Base-by-base conservation (phyloP, 2,888 invertebrate species). In the Andricus quercusramuli region DNA sequence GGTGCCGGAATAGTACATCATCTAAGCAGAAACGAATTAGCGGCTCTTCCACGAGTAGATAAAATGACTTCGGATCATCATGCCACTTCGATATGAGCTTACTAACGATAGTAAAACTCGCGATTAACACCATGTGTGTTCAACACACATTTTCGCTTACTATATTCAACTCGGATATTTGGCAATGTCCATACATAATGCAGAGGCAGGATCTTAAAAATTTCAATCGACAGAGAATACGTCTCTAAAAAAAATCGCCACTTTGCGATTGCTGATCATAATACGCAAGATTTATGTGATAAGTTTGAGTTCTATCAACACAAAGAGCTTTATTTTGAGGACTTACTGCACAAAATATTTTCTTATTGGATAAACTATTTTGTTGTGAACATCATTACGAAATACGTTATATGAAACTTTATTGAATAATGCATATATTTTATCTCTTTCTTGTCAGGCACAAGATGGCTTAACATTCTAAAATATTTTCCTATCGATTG, bases 1-100 rank as follows among this genome's bases (percentile, higher is more conserved):
- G 96, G 96, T 2, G 95, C 96, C 3, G 96, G 95, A 3, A 95
- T 96, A 82, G 96, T 96, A 15, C 93, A 94, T 83, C 94, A 95
- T 86, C 89, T 95, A 82, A 94, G 94, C 89, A 93, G 93, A 87
- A 90, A 93, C 56, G 94, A 95, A 80, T 88, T 94, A 68, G 90
- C 91, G 29, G 88, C 91, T 59, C 83, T 93, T 85, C 91, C 92
- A 0, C 90, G 88, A 51, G 70, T 70, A 17, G 70, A 70, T 29
- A 70, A 70, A 70, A 51, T 70, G 20, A 87, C 79, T 64, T 22
- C 78, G 64, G 92, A 93, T 68, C 90, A 88, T 81, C 90, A 91
- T 66, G 92, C 92, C 59, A 92, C 93, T 78, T 90, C 93, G 85
- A 93, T 93, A 91, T 93, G 91, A 92, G 87, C 80, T 37, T 78